Percentiles rank a stretch among this genome's conserved stretches.
These are phyloP conservation scores for Calliopum simillimum DNA, from an alignment of 2,888 invertebrate species.

Conservation along the genomic window DNA sequence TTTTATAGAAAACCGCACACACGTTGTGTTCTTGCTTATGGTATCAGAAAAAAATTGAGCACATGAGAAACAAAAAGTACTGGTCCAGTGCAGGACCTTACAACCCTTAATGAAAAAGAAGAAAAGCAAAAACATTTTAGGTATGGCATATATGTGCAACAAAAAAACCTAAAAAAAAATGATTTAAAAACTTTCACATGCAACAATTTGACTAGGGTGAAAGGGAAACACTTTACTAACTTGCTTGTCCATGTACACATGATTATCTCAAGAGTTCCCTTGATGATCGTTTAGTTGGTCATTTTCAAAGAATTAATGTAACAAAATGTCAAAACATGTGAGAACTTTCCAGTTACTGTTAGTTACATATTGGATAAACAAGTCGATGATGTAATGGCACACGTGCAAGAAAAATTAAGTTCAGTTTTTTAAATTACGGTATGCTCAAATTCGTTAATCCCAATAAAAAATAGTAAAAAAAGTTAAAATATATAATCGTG, in stretches of 20 bases:
- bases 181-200: slow-evolving; percentile 9
- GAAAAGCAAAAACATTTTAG: too few relatives aligned
- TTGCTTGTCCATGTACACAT: slow-evolving; percentile 7
- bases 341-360: slow-evolving; percentile 35
- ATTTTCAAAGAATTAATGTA: slow-evolving; percentile 51
- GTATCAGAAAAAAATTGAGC: too few relatives aligned
- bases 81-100: not conserved
- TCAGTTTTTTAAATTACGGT: too few relatives aligned
- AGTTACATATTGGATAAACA: not conserved
- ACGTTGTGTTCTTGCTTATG: not conserved
- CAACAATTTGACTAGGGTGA: not conserved
- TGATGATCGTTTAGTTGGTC: slow-evolving; percentile 53
- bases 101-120: not conserved
- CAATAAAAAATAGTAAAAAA: too few relatives aligned
- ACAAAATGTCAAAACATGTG: slow-evolving; percentile 59
- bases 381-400: not conserved
- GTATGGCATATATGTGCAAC: too few relatives aligned
- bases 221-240: not conserved
- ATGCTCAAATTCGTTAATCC: too few relatives aligned
- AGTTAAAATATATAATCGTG: too few relatives aligned
- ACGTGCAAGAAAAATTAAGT: slow-evolving; percentile 1
- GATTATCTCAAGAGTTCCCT: slow-evolving; percentile 44
- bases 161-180: slow-evolving; percentile 2
- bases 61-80: not conserved
- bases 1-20: slow-evolving; percentile 9